Evolutionary conservation across 2,888 invertebrate genomes (phyloP), one percentile per base, ranked within the genome.

Genomic region (Drosophila limbata): DNA sequence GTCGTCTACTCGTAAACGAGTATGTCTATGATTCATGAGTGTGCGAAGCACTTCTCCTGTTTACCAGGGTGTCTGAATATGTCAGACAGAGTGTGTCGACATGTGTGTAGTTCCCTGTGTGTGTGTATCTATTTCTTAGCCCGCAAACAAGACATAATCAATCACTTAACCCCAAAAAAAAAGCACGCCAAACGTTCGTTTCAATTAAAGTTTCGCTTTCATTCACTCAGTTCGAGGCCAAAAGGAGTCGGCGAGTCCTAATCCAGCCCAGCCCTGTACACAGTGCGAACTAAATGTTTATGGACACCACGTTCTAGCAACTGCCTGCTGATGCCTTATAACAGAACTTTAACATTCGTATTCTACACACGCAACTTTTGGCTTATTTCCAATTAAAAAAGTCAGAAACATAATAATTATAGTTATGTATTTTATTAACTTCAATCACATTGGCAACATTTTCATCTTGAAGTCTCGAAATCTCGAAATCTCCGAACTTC

Each of bases 161-260:
- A 84, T 84, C 85, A 85, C 84, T 83, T 76, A 83, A 76, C 81
- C 84, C 79, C 73, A 61, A 77, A 76, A 57, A 76, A 71, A 60
- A 45, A 45, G 61, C 78, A 55, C 69, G 67, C 66, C 73, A 79
- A 84, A 73, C 73, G 84, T 80, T 84, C 84, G 61, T 78, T 84
- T 84, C 84, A 84, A 85, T 84, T 84, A 84, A 82, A 80, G 84
- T 78, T 84, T 83, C 84, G 70, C 56, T 84, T 84, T 81, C 74
- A 82, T 82, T 81, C 82, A 83, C 76, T 83, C 78, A 78, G 62
- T 42, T 31, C 21, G 39, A 35, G 51, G 56, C 28, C 40, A 61
- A 52, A 35, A 15, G 19, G 13, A 40, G 40, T 42, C 28, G 2
- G 21, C 50, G 6, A 8, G 33, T 19, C 33, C 19, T 33, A 33